phyloP scores from a whole-genome alignment of 30 jellyfish, hydroid and myxozoan genomes.

The Sanderia malayensis region DNA sequence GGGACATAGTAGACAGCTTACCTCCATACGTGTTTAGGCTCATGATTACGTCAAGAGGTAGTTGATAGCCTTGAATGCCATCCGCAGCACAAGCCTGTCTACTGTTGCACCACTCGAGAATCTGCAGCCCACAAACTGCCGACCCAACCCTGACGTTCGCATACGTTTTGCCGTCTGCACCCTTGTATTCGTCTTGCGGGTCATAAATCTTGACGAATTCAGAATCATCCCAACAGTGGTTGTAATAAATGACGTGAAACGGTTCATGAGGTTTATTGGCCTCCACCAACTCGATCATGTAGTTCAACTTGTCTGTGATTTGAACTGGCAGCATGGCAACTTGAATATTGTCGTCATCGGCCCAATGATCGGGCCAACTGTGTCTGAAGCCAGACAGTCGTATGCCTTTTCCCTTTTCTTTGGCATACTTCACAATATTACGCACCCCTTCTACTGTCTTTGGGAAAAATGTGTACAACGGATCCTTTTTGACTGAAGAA shows the following conservation, averaged over 20 bases:
- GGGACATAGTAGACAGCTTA: background rate
- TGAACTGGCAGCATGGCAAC: slow-evolving; percentile 13
- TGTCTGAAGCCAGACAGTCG: slow-evolving; percentile 12
- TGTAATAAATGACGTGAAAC: slow-evolving; percentile 1
- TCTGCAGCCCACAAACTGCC: slow-evolving; percentile 24
- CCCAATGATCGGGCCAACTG: slow-evolving; percentile 25
- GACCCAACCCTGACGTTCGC: slow-evolving; percentile 14
- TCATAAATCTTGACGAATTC: slow-evolving; percentile 11
- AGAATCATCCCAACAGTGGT: background rate
- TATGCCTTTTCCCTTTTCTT: slow-evolving; percentile 2
- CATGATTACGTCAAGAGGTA: slow-evolving; percentile 16
- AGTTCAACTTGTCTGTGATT: slow-evolving; percentile 14
- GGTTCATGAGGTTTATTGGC: background rate
- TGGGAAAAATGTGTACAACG: slow-evolving; percentile 6
- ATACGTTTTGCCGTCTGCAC: background rate
- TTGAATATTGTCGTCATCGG: slow-evolving; percentile 5
- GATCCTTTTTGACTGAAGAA: background rate
- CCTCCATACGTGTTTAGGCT: slow-evolving; percentile 3
- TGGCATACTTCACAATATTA: slow-evolving; percentile 6
- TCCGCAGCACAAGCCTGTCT: background rate
- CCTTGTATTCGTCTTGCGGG: background rate
- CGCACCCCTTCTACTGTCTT: slow-evolving; percentile 11
- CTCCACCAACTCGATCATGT: background rate
- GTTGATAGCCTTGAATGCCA: slow-evolving; percentile 2
- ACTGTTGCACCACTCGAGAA: background rate